These are phyloP conservation scores for Hirundo rustica DNA, from an alignment of 2,797 vertebrate genomes.

Conservation along the genomic window DNA sequence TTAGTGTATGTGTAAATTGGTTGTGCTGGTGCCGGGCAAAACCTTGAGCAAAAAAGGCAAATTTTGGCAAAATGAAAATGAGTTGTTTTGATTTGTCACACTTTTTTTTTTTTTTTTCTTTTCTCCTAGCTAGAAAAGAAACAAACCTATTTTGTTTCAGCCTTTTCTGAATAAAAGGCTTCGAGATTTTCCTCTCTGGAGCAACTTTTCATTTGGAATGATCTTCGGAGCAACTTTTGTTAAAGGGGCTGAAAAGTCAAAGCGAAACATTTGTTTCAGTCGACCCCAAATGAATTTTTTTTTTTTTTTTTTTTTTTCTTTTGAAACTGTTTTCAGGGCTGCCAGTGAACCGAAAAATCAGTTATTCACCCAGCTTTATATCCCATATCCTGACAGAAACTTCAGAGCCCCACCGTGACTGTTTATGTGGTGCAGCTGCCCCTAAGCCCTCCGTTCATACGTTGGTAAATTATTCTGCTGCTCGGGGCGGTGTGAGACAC, in stretches of 20 bases:
- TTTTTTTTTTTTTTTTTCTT: background rate
- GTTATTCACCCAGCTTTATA: constrained; percentile 46
- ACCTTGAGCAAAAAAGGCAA: background rate
- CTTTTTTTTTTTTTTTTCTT: background rate
- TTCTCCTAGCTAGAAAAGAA: background rate
- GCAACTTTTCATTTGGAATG: background rate
- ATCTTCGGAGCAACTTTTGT: background rate
- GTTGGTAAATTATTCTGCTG: background rate
- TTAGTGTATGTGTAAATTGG: background rate
- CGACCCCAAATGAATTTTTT: background rate
- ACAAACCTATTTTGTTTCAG: background rate
- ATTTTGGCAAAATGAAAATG: background rate
- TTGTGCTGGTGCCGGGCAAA: background rate
- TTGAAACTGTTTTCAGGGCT: background rate
- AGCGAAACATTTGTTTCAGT: background rate
- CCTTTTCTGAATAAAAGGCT: background rate
- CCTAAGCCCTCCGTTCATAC: background rate
- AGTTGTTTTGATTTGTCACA: background rate
- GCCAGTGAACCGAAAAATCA: constrained; percentile 39
- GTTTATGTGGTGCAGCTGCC: constrained; percentile 24
- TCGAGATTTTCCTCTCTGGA: background rate
- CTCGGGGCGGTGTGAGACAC: background rate
- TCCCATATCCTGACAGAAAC: background rate
- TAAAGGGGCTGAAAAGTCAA: constrained; percentile 1
- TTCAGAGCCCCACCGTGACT: constrained; percentile 2